These are phyloP conservation scores for Eupleurogrammus muticus DNA, from an alignment of 2,797 vertebrate species.

Conservation along the genomic window DNA sequence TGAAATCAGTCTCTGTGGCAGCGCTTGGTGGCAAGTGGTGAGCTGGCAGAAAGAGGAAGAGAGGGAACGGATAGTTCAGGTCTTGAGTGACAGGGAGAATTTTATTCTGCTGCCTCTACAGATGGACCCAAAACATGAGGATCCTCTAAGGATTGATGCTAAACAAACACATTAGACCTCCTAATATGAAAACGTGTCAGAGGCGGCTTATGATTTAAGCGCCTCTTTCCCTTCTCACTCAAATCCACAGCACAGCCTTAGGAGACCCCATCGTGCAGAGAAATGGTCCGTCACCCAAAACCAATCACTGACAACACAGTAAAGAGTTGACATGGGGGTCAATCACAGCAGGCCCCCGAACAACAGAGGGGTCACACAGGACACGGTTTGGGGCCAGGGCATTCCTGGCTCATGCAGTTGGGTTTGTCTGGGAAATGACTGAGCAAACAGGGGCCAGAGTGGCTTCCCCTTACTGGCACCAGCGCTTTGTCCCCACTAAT, in stretches of 20 bases:
- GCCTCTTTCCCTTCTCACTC: not conserved
- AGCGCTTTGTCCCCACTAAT: slow-evolving; percentile 82
- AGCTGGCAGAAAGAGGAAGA: slow-evolving; percentile 44
- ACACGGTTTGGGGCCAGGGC: slow-evolving; percentile 64
- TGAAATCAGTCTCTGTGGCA: slow-evolving; percentile 59
- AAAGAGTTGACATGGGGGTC: slow-evolving; percentile 47
- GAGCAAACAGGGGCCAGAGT: slow-evolving; percentile 79
- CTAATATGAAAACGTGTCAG: slow-evolving; percentile 17
- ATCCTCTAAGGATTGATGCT: slow-evolving; percentile 21
- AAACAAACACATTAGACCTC: slow-evolving; percentile 29
- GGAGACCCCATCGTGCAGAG: not conserved
- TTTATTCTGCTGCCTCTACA: slow-evolving; percentile 38
- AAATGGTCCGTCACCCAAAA: slow-evolving; percentile 14
- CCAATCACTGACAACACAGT: slow-evolving; percentile 20
- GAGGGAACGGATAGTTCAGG: slow-evolving; percentile 34
- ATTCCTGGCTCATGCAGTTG: slow-evolving; percentile 72
- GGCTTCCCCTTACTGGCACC: slow-evolving; percentile 83
- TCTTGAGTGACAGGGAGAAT: slow-evolving; percentile 55
- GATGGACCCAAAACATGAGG: slow-evolving; percentile 39
- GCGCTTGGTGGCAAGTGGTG: slow-evolving; percentile 44
- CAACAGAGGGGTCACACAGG: slow-evolving; percentile 62
- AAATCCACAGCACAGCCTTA: not conserved
- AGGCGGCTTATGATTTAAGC: not conserved
- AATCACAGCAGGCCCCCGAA: slow-evolving; percentile 52
- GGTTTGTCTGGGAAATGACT: slow-evolving; percentile 80